phyloP scores from a whole-genome alignment of 2,888 invertebrate genomes.

The Platypus cylindrus region DNA sequence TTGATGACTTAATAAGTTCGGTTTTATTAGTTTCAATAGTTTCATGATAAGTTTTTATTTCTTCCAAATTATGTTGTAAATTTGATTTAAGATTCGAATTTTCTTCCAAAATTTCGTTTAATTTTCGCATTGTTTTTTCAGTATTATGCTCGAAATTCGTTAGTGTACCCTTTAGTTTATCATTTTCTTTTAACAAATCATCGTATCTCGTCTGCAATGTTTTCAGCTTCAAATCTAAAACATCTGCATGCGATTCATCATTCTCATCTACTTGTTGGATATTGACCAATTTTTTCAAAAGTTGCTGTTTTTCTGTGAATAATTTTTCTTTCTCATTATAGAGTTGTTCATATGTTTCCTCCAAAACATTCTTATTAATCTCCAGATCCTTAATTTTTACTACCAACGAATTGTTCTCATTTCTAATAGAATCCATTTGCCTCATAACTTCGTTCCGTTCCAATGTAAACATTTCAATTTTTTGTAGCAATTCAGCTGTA shows the following conservation, averaged over 20 bases:
- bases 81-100: conserved; percentile 24
- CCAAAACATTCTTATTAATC: conserved; percentile 32
- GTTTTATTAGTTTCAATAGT: conserved; percentile 29
- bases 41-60: conserved; percentile 26
- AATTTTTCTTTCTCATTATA: conserved; percentile 39
- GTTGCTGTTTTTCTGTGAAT: conserved; percentile 34
- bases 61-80: conserved; percentile 22
- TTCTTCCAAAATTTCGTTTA: conserved; percentile 19
- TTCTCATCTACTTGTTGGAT: conserved; percentile 2
- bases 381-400: conserved; percentile 38
- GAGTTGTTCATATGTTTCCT: conserved; percentile 33
- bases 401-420: conserved; percentile 44
- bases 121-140: conserved; percentile 25
- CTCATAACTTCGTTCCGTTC: conserved; percentile 58
- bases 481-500: conserved; percentile 50
- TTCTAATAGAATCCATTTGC: conserved; percentile 49
- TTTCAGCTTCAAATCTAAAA: conserved; percentile 9
- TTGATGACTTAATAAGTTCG: conserved; percentile 27
- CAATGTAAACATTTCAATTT: conserved; percentile 54
- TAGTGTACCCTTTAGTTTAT: conserved; percentile 21
- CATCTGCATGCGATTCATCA: conserved; percentile 6
- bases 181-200: conserved; percentile 23
- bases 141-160: conserved; percentile 22
- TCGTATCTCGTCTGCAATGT: conserved; percentile 20
- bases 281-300: conserved; percentile 15